These are phyloP conservation scores for Petrolisthes manimaculis DNA, from an alignment of 2,888 invertebrate species.

Conservation along the genomic window DNA sequence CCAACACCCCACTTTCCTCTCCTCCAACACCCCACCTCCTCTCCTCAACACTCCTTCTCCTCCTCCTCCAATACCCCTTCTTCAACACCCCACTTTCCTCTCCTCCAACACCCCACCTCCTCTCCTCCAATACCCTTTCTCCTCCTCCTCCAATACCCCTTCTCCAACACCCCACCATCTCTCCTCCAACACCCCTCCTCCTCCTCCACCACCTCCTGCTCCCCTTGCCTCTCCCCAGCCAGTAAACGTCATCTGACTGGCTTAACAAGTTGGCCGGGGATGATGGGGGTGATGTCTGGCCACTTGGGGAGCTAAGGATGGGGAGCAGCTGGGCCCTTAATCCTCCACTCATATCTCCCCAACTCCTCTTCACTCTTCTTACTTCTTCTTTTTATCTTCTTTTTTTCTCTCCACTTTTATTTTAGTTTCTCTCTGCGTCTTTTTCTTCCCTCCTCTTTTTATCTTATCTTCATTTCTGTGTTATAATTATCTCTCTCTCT, in stretches of 20 bases:
- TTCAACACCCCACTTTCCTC: not conserved
- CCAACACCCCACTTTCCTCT: not conserved
- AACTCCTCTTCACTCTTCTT: not conserved
- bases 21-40: not conserved
- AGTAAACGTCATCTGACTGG: not conserved
- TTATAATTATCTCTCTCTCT: not conserved
- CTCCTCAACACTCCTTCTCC: not conserved
- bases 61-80: not conserved
- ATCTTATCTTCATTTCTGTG: not conserved
- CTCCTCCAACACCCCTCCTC: not conserved
- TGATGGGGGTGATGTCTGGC: not conserved
- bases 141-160: not conserved
- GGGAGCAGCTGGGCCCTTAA: not conserved
- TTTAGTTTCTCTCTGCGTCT: not conserved
- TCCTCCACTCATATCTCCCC: not conserved
- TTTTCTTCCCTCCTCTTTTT: not conserved
- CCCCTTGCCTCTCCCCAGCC: too few species aligned
- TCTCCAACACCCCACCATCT: not conserved
- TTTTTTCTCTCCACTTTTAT: not conserved
- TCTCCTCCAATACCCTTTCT: not conserved
- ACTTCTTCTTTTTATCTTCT: not conserved
- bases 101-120: not conserved
- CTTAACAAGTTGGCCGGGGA: not conserved
- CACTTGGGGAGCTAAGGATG: not conserved
- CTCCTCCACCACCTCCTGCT: too few species aligned